Evolutionary conservation across 1,140 invertebrate species (phyloP), one percentile per base, ranked within the genome.

Genomic region (Aphaenogaster ashmeadi): DNA sequence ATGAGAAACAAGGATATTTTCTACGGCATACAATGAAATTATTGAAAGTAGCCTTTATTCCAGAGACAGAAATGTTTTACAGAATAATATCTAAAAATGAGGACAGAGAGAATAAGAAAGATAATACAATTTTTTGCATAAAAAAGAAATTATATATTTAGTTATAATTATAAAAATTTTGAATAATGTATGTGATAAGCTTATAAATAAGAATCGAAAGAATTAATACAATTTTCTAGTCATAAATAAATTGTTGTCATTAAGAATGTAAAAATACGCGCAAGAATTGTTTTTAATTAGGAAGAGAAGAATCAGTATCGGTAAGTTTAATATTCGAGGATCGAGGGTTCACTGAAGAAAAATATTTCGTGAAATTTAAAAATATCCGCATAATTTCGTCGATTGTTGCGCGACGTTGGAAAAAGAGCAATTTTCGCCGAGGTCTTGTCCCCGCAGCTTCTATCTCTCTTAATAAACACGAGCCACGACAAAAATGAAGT

Each of bases 1-100:
- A 27, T 4, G 41, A 74, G 41, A 72, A 62, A 60, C 13, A 84
- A 36, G 69, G 27, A 60, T 74, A 21, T 41, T 72, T 60, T 71
- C 27, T 47, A 7, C 41, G 18, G 36, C 13, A 9, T 15, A n/a
- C 47, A 50, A 83, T 41, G 5, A 60, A 74, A 60, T 72, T 74
- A 36, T 60, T 52, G 18, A 44, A 47, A 83, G 13, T 18, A 21
- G 1, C 15, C 1, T 41, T 33, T 44, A 27, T 27, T 66, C 18
- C n/a, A 6, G 13, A 21, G 15, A 62, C 2, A 38, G 8, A 64
- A 47, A 47, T 15, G n/a, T n/a, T 56, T 38, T 21, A 18, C 7
- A 41, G 1, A 81, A 56, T 56, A 18, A 60, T 72, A 54, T 69
- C 11, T 33, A 21, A 74, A 41, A 60, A 62, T 60, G 8, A 38